Conservation (phyloP, 2,797 vertebrate genomes). For the Danio choprae region DNA sequence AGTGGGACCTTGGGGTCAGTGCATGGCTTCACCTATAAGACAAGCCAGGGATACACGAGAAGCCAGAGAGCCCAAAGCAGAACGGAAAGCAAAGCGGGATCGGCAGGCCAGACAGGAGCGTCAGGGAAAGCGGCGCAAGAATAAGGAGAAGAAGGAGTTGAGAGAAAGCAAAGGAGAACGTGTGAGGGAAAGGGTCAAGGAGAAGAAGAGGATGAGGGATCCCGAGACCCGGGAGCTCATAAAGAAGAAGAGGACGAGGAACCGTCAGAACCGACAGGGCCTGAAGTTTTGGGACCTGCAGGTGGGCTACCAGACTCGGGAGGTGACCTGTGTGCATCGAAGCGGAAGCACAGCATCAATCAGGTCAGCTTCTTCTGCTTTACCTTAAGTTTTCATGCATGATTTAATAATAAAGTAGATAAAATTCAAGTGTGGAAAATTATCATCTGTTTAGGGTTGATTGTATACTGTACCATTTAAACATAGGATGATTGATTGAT, state of each 20-base stretch:
- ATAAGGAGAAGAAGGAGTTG: slow-evolving; percentile 78
- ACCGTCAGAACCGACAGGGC: slow-evolving; percentile 91
- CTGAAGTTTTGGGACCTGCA: slow-evolving; percentile 93
- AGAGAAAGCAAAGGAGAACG: slow-evolving; percentile 71
- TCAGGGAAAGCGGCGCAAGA: slow-evolving; percentile 65
- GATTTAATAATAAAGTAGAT: background rate
- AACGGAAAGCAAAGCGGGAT: slow-evolving; percentile 58
- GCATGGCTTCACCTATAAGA: slow-evolving; percentile 78
- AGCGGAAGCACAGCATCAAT: slow-evolving; percentile 83
- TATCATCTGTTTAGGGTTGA: background rate
- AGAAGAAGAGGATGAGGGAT: slow-evolving; percentile 81
- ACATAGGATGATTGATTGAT: no score
- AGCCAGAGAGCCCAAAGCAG: slow-evolving; percentile 22
- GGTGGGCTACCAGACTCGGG: slow-evolving; percentile 92
- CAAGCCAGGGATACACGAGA: slow-evolving; percentile 65
- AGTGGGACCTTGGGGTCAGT: slow-evolving; percentile 89
- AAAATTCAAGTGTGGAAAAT: background rate
- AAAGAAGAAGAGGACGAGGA: slow-evolving; percentile 92
- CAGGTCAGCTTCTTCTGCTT: slow-evolving; percentile 78
- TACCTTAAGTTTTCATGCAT: background rate
- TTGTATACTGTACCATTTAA: background rate
- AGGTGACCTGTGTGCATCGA: slow-evolving; percentile 88
- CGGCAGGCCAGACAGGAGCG: slow-evolving; percentile 55
- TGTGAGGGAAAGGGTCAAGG: slow-evolving; percentile 80
- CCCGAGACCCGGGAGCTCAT: slow-evolving; percentile 91